Base-by-base conservation (phyloP, 2,888 invertebrate genomes). In the Andrena minutula region DNA sequence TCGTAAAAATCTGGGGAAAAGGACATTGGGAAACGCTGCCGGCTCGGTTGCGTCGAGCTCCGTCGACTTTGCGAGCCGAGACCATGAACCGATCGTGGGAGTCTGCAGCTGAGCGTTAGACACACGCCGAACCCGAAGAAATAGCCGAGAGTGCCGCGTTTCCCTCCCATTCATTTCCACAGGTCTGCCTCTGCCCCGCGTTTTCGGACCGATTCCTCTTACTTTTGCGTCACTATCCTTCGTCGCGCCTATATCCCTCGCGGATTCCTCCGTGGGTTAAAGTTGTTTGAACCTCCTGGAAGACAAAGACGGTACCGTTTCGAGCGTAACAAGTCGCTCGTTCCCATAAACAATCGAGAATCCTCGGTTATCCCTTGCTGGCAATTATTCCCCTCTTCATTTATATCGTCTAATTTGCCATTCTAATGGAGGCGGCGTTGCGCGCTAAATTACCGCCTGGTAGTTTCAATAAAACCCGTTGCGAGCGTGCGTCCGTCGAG, bases 31-130 rank as follows among this genome's bases (percentile, higher is more conserved):
- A 86, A 86, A 86, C 73, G 75, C 82, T 80, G 78, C 20, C 68
- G 63, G 72, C 70, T 64, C 80, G 41, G 56, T 80, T 66, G 80
- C 71, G 78, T 85, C 81, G 85, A 85, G 85, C 85, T 75, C 83
- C 76, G 73, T 71, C 64, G 81, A 61, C 76, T 77, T 77, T 60
- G 79, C 89, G 89, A 90, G 90, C 90, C 80, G 75, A 90, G 91
- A 91, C 90, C 91, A 87, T 91, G 92, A 92, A 92, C 90, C 91
- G 91, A 91, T 92, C 92, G 92, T 92, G 92, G 92, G 92, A 91
- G 91, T 89, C 89, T 83, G 86, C 84, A 70, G 86, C 77, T 60
- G 78, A 87, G 73, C 69, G 79, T 86, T 82, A 77, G 84, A 84
- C 76, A 65, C 75, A 68, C 77, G 82, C 80, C 73, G 65, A 85